phyloP scores from a whole-genome alignment of 2,113 vertebrate species.

The Sialia sialis region DNA sequence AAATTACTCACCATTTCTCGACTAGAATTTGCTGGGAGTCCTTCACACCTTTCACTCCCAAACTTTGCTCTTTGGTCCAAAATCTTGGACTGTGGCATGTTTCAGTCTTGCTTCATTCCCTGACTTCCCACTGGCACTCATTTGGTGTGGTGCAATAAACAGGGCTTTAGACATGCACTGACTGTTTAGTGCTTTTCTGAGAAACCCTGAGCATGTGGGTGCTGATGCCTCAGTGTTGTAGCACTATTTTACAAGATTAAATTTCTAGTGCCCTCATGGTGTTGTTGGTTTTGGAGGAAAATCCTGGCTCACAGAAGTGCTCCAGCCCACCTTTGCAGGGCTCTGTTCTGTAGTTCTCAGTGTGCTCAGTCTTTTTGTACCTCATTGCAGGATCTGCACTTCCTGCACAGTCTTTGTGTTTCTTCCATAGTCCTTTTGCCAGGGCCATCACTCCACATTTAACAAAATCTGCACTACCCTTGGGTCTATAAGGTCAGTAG shows the following conservation, averaged over 20 bases:
- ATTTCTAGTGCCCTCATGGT: background rate
- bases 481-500: background rate
- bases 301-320: background rate
- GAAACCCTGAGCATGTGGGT: background rate
- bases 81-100: background rate
- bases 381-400: background rate
- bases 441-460: background rate
- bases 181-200: background rate
- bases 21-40: background rate
- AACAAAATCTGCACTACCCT: background rate
- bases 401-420: background rate
- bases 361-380: background rate
- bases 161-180: rapidly evolving
- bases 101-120: background rate
- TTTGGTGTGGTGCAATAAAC: background rate
- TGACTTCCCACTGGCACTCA: background rate
- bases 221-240: background rate
- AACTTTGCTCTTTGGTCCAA: background rate
- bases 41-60: background rate
- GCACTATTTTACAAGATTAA: background rate
- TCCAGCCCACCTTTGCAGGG: background rate
- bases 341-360: background rate
- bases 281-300: background rate
- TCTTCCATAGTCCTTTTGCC: background rate
- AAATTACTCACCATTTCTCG: background rate